Evolutionary conservation across 2,888 invertebrate genomes (phyloP).

Genomic region (Spodoptera exigua): DNA sequence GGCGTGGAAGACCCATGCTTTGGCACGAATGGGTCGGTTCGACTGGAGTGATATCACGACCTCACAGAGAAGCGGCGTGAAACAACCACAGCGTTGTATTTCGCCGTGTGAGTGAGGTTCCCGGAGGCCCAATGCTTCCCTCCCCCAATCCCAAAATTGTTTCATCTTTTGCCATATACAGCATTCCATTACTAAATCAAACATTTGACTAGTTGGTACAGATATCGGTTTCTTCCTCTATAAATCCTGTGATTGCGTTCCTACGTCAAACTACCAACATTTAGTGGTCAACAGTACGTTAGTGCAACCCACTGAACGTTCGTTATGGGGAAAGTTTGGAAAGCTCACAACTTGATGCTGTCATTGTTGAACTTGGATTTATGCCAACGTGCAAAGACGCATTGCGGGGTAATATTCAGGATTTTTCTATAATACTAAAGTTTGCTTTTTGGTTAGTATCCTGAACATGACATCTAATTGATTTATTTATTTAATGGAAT

Average conservation of each 20-base stretch:
- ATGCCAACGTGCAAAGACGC: conserved; percentile 79
- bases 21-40: too few species aligned
- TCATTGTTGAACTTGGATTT: conserved; percentile 77
- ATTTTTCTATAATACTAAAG: conserved; percentile 43
- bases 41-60: too few species aligned
- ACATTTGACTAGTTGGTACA: conserved; percentile 13
- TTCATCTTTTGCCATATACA: too few species aligned
- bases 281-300: conserved; percentile 56
- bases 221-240: conserved; percentile 26
- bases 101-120: too few species aligned
- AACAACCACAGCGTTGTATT: too few species aligned
- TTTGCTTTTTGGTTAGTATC: conserved; percentile 25
- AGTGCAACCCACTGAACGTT: conserved; percentile 52
- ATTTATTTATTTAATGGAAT: conserved; percentile 37
- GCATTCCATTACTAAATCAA: conserved; percentile 15
- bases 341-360: conserved; percentile 73
- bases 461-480: conserved; percentile 14
- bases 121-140: too few species aligned
- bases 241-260: conserved; percentile 30
- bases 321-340: conserved; percentile 70
- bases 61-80: too few species aligned
- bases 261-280: conserved; percentile 46
- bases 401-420: conserved; percentile 70
- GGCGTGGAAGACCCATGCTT: too few species aligned
- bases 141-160: too few species aligned